A percentile compares a stretch with the other conserved stretches of the same genome.
Evolutionary conservation across 2,113 vertebrate genomes (phyloP).

Genomic region (Rhinoptilus africanus): DNA sequence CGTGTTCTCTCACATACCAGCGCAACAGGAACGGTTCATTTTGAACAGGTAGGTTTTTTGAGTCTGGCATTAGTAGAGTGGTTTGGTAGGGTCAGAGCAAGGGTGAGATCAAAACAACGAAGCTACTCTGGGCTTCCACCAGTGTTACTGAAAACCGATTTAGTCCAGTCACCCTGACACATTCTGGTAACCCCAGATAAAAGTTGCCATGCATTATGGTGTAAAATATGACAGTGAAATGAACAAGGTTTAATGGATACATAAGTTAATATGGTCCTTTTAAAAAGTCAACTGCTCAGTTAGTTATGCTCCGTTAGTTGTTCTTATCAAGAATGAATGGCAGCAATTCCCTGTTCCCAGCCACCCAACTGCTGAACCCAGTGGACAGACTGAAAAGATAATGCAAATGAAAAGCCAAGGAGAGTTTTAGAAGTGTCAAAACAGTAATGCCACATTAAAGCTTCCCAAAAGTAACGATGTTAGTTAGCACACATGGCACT

Average conservation of each 20-base stretch:
- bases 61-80: neutral
- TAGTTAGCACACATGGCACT: slow-evolving; percentile 58
- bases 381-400: slow-evolving; percentile 24
- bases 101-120: neutral
- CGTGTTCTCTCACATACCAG: neutral
- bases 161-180: slow-evolving; percentile 8
- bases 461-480: neutral
- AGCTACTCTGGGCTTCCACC: slow-evolving; percentile 43
- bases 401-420: slow-evolving; percentile 7
- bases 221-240: slow-evolving; percentile 50
- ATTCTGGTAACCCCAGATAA: slow-evolving; percentile 20
- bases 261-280: slow-evolving; percentile 26
- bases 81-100: neutral
- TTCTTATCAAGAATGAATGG: neutral
- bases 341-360: neutral
- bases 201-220: slow-evolving; percentile 60
- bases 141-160: neutral
- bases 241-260: slow-evolving; percentile 40
- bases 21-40: neutral
- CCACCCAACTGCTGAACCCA: neutral
- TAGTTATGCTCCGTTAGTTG: neutral
- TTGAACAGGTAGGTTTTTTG: neutral
- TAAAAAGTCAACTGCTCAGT: slow-evolving; percentile 4
- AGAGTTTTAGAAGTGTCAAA: slow-evolving; percentile 13
- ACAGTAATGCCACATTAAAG: neutral